Conservation (phyloP, 2,888 invertebrate genomes). For the Salticus scenicus region DNA sequence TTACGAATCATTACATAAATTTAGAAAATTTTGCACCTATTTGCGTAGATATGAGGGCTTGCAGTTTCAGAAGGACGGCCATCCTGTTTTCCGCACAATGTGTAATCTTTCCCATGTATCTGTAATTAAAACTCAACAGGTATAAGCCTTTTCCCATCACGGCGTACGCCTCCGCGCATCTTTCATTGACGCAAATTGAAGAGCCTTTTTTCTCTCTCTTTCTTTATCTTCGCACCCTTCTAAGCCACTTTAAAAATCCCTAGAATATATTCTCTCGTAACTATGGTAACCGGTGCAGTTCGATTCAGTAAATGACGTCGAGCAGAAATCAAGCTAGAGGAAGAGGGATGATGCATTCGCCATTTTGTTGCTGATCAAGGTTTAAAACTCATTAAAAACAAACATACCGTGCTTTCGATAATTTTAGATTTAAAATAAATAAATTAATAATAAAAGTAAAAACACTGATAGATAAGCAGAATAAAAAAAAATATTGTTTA, state of each 20-base stretch:
- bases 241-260: slow-evolving; percentile 34
- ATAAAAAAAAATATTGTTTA: too few species aligned
- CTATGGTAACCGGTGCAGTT: slow-evolving; percentile 47
- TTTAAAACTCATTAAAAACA: too few species aligned
- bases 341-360: neutral
- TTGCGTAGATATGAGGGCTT: neutral
- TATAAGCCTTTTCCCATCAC: neutral
- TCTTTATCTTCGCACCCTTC: slow-evolving; percentile 2
- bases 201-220: neutral
- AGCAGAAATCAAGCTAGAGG: slow-evolving; percentile 31
- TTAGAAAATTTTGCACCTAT: too few species aligned
- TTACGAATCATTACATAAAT: too few species aligned
- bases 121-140: slow-evolving; percentile 3
- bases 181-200: slow-evolving; percentile 36
- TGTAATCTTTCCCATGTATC: neutral
- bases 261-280: slow-evolving; percentile 30
- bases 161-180: slow-evolving; percentile 16
- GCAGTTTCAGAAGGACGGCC: too few species aligned
- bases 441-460: too few species aligned
- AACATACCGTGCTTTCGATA: too few species aligned
- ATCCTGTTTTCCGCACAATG: neutral
- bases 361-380: neutral
- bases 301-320: slow-evolving; percentile 65
- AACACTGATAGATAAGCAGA: too few species aligned
- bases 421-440: too few species aligned